Evolutionary conservation across 2,888 invertebrate species (phyloP).

Genomic region (Chalcosyrphus nemorum): DNA sequence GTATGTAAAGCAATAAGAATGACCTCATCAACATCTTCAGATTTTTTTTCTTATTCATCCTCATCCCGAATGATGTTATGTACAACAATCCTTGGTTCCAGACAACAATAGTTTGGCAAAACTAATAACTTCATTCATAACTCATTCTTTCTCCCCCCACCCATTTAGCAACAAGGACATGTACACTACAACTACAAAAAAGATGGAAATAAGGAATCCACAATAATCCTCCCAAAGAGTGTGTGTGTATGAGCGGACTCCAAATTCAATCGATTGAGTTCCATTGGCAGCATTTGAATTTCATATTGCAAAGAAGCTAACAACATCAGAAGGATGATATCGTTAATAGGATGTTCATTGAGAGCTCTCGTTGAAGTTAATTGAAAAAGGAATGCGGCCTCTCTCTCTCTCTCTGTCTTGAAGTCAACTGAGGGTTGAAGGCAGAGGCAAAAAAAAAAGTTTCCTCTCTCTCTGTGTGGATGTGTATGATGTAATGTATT

Average conservation of each 20-base stretch:
- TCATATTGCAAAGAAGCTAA: conserved; percentile 61
- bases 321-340: conserved; percentile 65
- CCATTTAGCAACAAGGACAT: neutral
- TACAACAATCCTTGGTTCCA: conserved; percentile 6
- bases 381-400: conserved; percentile 67
- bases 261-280: conserved; percentile 60
- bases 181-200: neutral
- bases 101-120: conserved; percentile 39
- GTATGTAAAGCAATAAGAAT: neutral
- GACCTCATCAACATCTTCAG: conserved; percentile 34
- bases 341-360: conserved; percentile 72
- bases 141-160: neutral
- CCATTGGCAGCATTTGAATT: conserved; percentile 63
- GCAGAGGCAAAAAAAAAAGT: conserved; percentile 25
- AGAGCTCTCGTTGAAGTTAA: conserved; percentile 71
- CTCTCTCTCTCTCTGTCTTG: conserved; percentile 22
- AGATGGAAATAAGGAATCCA: conserved; percentile 15
- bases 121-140: conserved; percentile 52
- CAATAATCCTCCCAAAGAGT: conserved; percentile 33
- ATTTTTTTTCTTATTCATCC: neutral
- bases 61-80: conserved; percentile 10
- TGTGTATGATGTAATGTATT: conserved; percentile 56
- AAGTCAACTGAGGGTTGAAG: conserved; percentile 7
- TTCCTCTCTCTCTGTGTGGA: neutral
- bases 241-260: conserved; percentile 13